Evolutionary conservation across 2,888 invertebrate species (phyloP).

Genomic region (Sphaeridia pumilis): DNA sequence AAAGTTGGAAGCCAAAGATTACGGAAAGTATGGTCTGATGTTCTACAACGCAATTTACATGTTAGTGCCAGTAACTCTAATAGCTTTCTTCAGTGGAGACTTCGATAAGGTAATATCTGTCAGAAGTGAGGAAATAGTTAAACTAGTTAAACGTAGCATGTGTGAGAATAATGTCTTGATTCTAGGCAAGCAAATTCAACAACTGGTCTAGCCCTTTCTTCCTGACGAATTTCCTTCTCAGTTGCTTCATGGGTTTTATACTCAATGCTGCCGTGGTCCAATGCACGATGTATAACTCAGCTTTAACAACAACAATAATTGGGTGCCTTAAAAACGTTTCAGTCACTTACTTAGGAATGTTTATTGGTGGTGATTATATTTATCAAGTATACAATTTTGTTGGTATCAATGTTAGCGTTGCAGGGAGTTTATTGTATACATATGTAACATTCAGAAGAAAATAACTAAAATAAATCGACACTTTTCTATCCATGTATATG

Average conservation of each 20-base stretch:
- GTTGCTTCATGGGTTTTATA: constrained; percentile 94
- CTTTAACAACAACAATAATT: constrained; percentile 96
- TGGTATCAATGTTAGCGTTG: constrained; percentile 81
- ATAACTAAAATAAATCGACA: constrained; percentile 10
- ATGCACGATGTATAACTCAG: constrained; percentile 93
- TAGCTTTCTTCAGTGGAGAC: constrained; percentile 67
- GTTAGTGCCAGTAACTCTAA: constrained; percentile 59
- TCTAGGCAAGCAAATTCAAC: constrained; percentile 24
- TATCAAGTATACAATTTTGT: constrained; percentile 89
- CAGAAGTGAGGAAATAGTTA: neutral
- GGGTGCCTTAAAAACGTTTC: constrained; percentile 96
- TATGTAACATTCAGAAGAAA: constrained; percentile 70
- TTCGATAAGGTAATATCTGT: constrained; percentile 43
- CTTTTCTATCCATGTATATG: too few species aligned
- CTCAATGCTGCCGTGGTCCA: constrained; percentile 88
- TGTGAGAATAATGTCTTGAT: neutral
- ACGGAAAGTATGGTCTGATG: constrained; percentile 85
- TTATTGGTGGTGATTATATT: constrained; percentile 94
- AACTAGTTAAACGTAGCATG: neutral
- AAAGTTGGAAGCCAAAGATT: constrained; percentile 84
- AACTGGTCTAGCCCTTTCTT: constrained; percentile 68
- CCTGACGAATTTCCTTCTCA: constrained; percentile 65
- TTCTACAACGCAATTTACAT: constrained; percentile 85
- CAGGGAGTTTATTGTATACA: constrained; percentile 73
- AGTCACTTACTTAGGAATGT: constrained; percentile 96